Base-by-base conservation (phyloP, 1,140 invertebrate species). In the Portunus trituberculatus region DNA sequence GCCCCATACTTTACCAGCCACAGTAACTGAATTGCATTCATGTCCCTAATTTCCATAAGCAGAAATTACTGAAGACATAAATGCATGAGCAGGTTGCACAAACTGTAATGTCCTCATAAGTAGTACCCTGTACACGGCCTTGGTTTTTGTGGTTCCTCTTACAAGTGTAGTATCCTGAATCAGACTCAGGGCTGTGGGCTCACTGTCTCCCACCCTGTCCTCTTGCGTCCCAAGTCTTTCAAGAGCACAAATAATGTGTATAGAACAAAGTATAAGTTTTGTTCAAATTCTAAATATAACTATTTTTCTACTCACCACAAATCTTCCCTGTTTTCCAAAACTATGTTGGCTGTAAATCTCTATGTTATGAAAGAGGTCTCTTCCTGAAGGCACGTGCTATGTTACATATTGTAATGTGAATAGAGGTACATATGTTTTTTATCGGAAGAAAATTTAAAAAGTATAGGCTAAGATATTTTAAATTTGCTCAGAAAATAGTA, bases 261-360 rank as follows among this genome's bases (percentile, higher is more conserved):
- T 92, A 93, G 91, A 93, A 95, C 91, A 88, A 95, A 52, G 31
- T 95, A 92, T 76, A 87, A 52, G 92, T 95, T 95, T 95, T 95
- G 94, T 95, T 95, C 83, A 82, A 76, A 89, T 89, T 84, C 86
- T 92, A 88, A 95, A 95, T 67, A 95, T 52, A 95, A 92, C 94
- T 95, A 95, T 95, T 95, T 95, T 95, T 95, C 91, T 95, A 95
- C 94, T 95, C 94, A 76, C 83, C 94, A 48, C 84, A 86, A 89
- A 92, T 88, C 86, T 95, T 89, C 94, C 94, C 91, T 86, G 52
- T 87, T 92, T 95, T 86, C 48, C 76, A 89, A 88, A 48, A 83
- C 93, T 94, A 83, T 91, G 67, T 94, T 94, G 39, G 67, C 52
- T 48, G 93, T 94, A 94, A 94, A 94, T 94, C 82, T 90, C 67